A percentile compares a stretch with the other conserved stretches of the same genome.
Evolutionary conservation across 2,113 vertebrate species (phyloP).

Genomic region (Thinocorus orbignyianus): DNA sequence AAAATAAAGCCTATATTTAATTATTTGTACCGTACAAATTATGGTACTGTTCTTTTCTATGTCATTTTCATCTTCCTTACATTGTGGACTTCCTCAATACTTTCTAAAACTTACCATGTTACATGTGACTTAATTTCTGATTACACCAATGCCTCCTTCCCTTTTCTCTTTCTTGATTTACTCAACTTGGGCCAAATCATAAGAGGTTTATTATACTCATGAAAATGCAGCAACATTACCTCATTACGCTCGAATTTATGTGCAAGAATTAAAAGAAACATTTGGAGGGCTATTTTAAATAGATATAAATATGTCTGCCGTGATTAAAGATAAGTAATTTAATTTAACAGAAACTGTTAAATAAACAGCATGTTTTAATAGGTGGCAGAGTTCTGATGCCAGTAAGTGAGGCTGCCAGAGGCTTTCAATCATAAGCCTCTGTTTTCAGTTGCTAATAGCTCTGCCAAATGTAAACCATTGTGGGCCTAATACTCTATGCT

Average conservation of each 20-base stretch:
- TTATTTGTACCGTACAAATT: neutral
- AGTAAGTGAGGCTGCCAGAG: constrained; percentile 8
- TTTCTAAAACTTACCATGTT: neutral
- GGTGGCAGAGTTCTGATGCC: neutral
- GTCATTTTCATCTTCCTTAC: neutral
- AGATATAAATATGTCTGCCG: constrained; percentile 31
- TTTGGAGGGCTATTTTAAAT: constrained; percentile 42
- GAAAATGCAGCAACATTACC: constrained; percentile 16
- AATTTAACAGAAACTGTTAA: constrained; percentile 52
- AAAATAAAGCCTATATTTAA: neutral
- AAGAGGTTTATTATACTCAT: neutral
- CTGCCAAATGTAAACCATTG: neutral
- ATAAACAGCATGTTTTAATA: constrained; percentile 27
- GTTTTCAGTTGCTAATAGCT: neutral
- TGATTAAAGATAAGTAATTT: constrained; percentile 48
- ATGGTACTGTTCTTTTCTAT: neutral
- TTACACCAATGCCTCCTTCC: neutral
- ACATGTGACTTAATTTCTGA: neutral
- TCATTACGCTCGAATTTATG: constrained; percentile 25
- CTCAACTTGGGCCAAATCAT: neutral
- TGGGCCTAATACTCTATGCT: neutral
- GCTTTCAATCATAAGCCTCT: constrained; percentile 14
- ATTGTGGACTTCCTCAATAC: neutral
- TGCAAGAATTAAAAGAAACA: constrained; percentile 18
- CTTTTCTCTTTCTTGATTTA: neutral